phyloP scores from a whole-genome alignment of 37 sponge, comb jelly and placozoan species.

The Aplysina aerophoba region DNA sequence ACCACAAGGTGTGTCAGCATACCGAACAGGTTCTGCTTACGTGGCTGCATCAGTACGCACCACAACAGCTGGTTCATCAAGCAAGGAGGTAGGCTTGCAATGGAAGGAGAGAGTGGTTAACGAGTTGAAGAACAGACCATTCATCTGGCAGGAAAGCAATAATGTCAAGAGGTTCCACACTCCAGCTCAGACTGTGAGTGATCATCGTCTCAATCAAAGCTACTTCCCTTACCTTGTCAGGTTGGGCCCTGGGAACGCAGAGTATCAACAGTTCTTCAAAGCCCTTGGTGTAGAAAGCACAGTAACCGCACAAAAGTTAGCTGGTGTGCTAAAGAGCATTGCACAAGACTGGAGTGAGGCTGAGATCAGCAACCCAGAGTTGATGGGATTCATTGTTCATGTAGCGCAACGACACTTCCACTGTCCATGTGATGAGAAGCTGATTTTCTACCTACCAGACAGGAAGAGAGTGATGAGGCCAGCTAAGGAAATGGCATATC shows the following conservation, averaged over 20 bases:
- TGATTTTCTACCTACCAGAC: constrained; percentile 47
- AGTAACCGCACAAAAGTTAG: not conserved
- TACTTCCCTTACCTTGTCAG: constrained; percentile 43
- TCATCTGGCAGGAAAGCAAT: constrained; percentile 59
- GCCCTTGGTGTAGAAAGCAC: constrained; percentile 30
- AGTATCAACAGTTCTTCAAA: constrained; percentile 33
- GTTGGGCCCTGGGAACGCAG: constrained; percentile 25
- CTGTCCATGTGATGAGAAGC: not conserved
- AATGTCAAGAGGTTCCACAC: not conserved
- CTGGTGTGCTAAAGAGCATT: not conserved
- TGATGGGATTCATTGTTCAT: not conserved
- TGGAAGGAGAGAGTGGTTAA: not conserved
- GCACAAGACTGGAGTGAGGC: not conserved
- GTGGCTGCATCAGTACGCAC: not conserved
- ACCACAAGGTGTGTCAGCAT: too few species aligned
- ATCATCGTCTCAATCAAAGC: not conserved
- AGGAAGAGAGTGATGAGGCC: constrained; percentile 45
- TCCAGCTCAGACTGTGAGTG: constrained; percentile 17
- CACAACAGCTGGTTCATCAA: too few species aligned
- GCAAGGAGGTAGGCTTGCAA: too few species aligned
- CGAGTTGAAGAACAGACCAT: not conserved
- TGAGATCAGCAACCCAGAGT: too few species aligned
- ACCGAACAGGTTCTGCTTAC: not conserved
- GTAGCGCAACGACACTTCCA: not conserved
- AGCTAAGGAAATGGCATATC: constrained; percentile 39